These are phyloP conservation scores for Brachionus manjavacas DNA, from an alignment of 1,140 invertebrate genomes.

Conservation along the genomic window DNA sequence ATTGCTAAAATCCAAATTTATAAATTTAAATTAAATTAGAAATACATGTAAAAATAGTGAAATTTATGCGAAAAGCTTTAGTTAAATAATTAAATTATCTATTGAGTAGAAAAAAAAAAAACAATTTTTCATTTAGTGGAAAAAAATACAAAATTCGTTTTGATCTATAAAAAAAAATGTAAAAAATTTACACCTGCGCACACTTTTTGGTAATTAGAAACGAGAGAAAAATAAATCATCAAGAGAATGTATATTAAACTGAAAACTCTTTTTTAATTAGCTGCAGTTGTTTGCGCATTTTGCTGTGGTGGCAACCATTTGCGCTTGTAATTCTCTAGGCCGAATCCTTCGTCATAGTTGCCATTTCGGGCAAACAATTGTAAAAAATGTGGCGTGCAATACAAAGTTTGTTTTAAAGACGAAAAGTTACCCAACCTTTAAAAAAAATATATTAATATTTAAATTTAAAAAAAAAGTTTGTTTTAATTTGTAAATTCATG, in stretches of 20 bases:
- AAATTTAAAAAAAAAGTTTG: too few relatives aligned
- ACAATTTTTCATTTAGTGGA: not conserved
- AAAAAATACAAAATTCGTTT: not conserved
- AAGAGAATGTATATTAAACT: not conserved
- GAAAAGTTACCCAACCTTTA: slow-evolving; percentile 41
- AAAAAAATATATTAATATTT: not conserved
- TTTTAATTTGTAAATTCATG: too few relatives aligned
- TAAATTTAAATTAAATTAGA: not conserved
- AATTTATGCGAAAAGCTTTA: not conserved
- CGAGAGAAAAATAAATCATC: not conserved
- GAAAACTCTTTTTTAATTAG: not conserved
- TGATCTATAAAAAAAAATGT: not conserved
- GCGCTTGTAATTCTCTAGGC: slow-evolving; percentile 48
- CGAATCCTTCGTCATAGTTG: slow-evolving; percentile 76
- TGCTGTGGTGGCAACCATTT: slow-evolving; percentile 36
- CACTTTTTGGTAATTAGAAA: not conserved
- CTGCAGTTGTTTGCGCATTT: not conserved
- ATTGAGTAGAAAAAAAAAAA: not conserved
- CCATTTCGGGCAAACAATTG: slow-evolving; percentile 76
- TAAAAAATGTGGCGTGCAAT: slow-evolving; percentile 74
- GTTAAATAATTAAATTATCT: not conserved
- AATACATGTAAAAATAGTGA: not conserved
- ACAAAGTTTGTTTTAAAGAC: slow-evolving; percentile 50
- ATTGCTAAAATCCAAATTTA: not conserved
- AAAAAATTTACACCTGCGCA: slow-evolving; percentile 30